These are phyloP conservation scores for Enteromius treurensis DNA, from an alignment of 2,797 vertebrate species.

Conservation along the genomic window DNA sequence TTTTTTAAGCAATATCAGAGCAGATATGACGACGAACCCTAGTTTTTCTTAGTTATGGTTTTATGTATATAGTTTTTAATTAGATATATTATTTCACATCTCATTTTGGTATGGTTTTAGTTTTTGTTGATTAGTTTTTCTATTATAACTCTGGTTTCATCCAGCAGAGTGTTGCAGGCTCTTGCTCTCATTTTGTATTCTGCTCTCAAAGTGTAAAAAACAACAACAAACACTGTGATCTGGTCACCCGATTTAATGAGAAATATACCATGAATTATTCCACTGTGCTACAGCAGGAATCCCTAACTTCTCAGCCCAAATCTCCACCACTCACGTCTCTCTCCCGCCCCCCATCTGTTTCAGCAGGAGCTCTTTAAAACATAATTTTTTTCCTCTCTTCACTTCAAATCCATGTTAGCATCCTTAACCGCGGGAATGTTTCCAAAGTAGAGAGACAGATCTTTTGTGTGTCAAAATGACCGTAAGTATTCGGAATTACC, in stretches of 20 bases:
- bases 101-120: background rate
- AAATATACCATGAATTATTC: constrained; percentile 20
- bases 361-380: background rate
- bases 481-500: background rate
- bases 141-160: background rate
- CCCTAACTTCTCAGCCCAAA: background rate
- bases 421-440: constrained; percentile 15
- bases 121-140: background rate
- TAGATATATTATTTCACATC: background rate
- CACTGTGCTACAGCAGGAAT: background rate
- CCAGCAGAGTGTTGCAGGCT: background rate
- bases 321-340: background rate
- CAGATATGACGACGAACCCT: too few species aligned
- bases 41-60: too few species aligned
- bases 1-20: too few species aligned
- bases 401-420: background rate
- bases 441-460: background rate
- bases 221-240: background rate
- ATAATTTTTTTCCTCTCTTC: background rate
- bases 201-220: constrained; percentile 1
- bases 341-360: background rate
- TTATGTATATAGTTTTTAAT: background rate
- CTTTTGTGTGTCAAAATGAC: constrained; percentile 1
- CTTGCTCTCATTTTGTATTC: background rate
- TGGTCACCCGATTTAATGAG: background rate